These are phyloP conservation scores for Plusia festucae DNA, from an alignment of 2,888 invertebrate species.

Conservation along the genomic window DNA sequence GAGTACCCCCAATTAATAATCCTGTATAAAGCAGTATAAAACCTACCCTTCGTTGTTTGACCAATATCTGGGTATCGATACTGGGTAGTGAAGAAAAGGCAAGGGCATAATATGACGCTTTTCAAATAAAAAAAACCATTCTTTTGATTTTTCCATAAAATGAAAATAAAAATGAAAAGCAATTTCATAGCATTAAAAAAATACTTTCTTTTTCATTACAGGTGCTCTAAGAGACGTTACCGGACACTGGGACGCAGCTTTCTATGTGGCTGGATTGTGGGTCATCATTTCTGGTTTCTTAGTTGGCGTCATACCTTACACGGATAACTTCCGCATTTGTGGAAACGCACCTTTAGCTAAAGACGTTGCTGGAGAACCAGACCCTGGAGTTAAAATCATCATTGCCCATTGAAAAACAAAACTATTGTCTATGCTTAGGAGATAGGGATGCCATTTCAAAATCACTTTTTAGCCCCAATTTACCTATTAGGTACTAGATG, in stretches of 20 bases:
- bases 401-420: conserved; percentile 78
- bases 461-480: neutral
- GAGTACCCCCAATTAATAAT: too few species aligned
- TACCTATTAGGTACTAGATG: neutral
- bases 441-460: neutral
- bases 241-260: conserved; percentile 93
- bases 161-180: too few species aligned
- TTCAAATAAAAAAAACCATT: too few species aligned
- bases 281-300: conserved; percentile 94
- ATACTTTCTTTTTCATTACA: conserved; percentile 56
- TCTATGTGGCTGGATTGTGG: conserved; percentile 94
- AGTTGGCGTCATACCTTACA: conserved; percentile 91
- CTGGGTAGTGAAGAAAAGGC: too few species aligned
- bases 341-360: conserved; percentile 85
- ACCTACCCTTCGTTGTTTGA: too few species aligned
- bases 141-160: too few species aligned
- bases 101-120: too few species aligned
- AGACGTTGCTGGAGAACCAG: conserved; percentile 81
- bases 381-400: conserved; percentile 83
- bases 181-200: too few species aligned
- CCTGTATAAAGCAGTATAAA: too few species aligned
- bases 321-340: conserved; percentile 91
- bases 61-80: too few species aligned
- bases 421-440: neutral
- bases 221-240: conserved; percentile 90